These are phyloP conservation scores for Drosophila merina DNA, from an alignment of 2,888 invertebrate genomes.

Conservation along the genomic window DNA sequence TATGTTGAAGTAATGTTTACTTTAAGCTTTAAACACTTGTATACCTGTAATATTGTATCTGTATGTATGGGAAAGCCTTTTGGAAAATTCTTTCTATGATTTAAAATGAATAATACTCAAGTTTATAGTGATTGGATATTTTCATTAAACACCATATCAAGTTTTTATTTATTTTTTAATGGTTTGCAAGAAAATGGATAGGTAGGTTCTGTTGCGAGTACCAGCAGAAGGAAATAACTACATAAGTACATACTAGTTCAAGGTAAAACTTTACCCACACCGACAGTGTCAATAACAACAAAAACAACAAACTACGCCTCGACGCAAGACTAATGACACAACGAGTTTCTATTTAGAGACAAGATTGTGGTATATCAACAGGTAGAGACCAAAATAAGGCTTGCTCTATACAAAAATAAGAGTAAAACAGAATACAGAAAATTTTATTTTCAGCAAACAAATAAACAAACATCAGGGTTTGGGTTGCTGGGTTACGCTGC, in stretches of 20 bases:
- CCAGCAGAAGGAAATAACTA: conserved; percentile 61
- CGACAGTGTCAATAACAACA: conserved; percentile 29
- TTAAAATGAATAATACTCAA: no score
- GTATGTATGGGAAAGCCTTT: no score
- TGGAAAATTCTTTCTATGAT: no score
- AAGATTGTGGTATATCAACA: conserved; percentile 75
- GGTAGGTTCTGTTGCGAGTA: conserved; percentile 17
- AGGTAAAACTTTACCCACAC: conserved; percentile 59
- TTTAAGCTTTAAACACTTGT: no score
- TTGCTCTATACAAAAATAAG: conserved; percentile 42
- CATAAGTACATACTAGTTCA: conserved; percentile 68
- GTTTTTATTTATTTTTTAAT: no score
- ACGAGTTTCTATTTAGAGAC: conserved; percentile 75
- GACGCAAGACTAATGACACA: conserved; percentile 66
- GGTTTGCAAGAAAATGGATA: conserved; percentile 17
- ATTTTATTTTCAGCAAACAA: conserved; percentile 55
- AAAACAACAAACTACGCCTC: conserved; percentile 16
- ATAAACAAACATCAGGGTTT: conserved; percentile 41
- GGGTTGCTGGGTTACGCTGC: conserved; percentile 8
- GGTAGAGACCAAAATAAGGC: conserved; percentile 56
- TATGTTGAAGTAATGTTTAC: no score
- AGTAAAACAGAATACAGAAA: conserved; percentile 55
- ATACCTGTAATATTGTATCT: no score
- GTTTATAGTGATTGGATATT: no score
- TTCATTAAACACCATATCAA: no score